Base-by-base conservation (phyloP, 2,113 vertebrate genomes). In the Loxodonta africana region DNA sequence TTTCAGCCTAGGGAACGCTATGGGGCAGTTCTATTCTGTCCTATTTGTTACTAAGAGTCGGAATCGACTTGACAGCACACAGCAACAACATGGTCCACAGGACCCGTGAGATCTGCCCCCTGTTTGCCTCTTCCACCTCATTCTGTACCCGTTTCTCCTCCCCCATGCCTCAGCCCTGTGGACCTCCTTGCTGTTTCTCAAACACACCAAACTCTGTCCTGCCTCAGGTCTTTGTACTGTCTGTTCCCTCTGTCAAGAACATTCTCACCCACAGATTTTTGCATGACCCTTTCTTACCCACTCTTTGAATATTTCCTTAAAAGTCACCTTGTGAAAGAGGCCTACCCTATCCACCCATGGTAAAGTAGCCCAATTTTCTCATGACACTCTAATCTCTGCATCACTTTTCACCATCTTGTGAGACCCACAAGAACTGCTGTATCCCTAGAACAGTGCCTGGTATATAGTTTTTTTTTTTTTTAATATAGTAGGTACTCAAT, bases 51-150 rank as follows among this genome's bases (percentile, higher is more conserved):
- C 18, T 73, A 17, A 20, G n/a, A 21, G 18, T 37, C 4, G 21
- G 73, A 74, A 74, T 23, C 18, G 15, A 74, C 37, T 74, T 14
- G 14, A 23, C 21, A n/a, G 69, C 33, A 73, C 17, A 37, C 73
- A 48, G 48, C 48, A 48, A 62, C 60, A 62, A 74, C 37, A 44
- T 23, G 69, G 37, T 10, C 48, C 26, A 11, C 2, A 30, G 11
- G 18, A 44, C 8, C 74, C 23, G 2, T 0, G 2, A 81, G 78
- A 46, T 30, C 60, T 0, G 0, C 10, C 48, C 63, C 10, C 77
- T 2, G 14, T 46, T 63, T 4, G 14, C 46, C 23, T 67, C 89
- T 76, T 8, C 53, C 57, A 41, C 17, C 21, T 46, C 26, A 0
- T 60, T 67, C 48, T 17, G 0, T 0, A 4, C 23, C 21, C 71